Base-by-base conservation (phyloP, 1,140 invertebrate species). In the Trachymyrmex cornetzi region DNA sequence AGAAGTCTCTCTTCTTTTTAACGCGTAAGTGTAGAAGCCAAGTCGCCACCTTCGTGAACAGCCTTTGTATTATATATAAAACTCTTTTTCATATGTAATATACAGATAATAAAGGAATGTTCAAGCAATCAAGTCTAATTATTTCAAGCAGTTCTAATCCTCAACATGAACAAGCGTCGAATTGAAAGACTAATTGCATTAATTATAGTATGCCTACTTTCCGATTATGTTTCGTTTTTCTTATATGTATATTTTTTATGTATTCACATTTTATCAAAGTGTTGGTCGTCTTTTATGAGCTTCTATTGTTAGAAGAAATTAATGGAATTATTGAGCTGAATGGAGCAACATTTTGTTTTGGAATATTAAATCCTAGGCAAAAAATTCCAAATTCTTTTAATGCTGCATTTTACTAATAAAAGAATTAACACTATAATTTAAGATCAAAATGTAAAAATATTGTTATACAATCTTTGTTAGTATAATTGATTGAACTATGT, bases 61-160 rank as follows among this genome's bases (percentile, higher is more conserved):
- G 34, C 34, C 24, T 66, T 22, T 30, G 4, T 24, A 50, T 63
- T 44, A 16, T 59, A 9, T 64, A 24, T 44, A 27, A 77, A 59
- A 38, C 19, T 57, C 67, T 30, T 3, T 16, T 38, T 38, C 38
- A n/a, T 7, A 55, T 7, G 7, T 27, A n/a, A 71, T 19, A 24
- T n/a, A 38, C 9, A 55, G 22, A 38, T 24, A 72, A 22, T 44
- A 72, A 72, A 81, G 16, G 19, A 44, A 72, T 24, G 14, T 30
- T 22, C n/a, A 77, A 79, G 27, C 14, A 27, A 79, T 79, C 19
- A 22, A 53, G 1, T n/a, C 22, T 38, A 44, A 57, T 81, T 67
- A 67, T 81, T 81, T 81, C 22, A 71, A 81, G 16, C 4, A 55
- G 3, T 55, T 9, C 11, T 38, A 55, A 72, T 44, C 24, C 16